Percentiles rank a stretch among this genome's conserved stretches.
These are phyloP conservation scores for Lanius collurio DNA, from an alignment of 2,113 vertebrate genomes.

Conservation along the genomic window DNA sequence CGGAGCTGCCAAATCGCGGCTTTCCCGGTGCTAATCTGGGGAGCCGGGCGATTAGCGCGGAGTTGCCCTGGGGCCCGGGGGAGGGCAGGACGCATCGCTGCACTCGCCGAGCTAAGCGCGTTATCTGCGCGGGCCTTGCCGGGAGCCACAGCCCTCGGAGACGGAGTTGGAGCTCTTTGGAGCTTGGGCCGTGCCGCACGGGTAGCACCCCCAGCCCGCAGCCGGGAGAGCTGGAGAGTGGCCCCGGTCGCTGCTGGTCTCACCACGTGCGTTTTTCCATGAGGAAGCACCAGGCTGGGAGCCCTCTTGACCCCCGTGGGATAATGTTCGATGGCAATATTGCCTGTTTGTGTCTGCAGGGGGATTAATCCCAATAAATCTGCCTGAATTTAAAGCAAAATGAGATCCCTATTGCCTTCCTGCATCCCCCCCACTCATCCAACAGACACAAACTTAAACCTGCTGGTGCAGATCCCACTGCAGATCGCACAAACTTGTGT, in stretches of 20 bases:
- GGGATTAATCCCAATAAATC: neutral
- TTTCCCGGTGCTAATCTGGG: neutral
- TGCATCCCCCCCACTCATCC: neutral
- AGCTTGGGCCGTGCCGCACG: rapidly evolving
- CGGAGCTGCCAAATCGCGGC: neutral
- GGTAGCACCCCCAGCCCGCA: neutral
- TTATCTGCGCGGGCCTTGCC: neutral
- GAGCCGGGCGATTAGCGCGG: neutral
- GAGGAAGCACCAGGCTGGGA: neutral
- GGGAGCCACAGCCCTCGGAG: neutral
- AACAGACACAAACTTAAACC: too few relatives aligned
- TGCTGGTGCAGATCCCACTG: neutral
- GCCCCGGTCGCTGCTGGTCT: rapidly evolving
- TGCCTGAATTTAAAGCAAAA: neutral
- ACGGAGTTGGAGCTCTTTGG: neutral
- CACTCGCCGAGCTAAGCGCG: neutral
- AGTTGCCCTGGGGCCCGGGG: neutral
- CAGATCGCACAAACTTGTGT: too few relatives aligned
- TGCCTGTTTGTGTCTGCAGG: neutral
- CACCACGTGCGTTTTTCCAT: rapidly evolving
- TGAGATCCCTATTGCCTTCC: neutral
- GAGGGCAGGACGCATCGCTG: neutral
- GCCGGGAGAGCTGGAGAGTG: neutral
- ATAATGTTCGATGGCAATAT: too few relatives aligned
- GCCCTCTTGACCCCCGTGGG: rapidly evolving